Evolutionary conservation across 2,888 invertebrate genomes (phyloP).

Genomic region (Noctua janthe): DNA sequence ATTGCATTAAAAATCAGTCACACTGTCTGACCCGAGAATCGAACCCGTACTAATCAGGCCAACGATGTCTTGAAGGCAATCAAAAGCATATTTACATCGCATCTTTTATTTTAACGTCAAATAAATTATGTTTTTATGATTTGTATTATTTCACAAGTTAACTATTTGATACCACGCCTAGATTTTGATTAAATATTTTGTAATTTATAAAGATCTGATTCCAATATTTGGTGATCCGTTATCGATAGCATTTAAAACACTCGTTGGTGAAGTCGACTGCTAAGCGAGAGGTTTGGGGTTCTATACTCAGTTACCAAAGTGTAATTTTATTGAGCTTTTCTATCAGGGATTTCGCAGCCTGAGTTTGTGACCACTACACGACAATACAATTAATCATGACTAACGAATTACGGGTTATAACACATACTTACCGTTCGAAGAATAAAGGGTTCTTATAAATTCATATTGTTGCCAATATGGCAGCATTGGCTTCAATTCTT

Average conservation of each 20-base stretch:
- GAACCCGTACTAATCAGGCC: constrained; percentile 30
- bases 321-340: no score
- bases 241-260: background rate
- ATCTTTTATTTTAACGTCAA: constrained; percentile 23
- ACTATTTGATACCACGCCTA: constrained; percentile 25
- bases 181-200: constrained; percentile 13
- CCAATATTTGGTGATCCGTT: background rate
- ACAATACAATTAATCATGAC: no score
- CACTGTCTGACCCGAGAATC: background rate
- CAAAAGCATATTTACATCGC: background rate
- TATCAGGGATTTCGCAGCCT: no score
- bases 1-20: constrained; percentile 38
- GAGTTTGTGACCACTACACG: no score
- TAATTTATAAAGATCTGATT: background rate
- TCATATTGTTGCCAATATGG: no score
- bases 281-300: no score
- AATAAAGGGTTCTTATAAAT: no score
- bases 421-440: no score
- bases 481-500: no score
- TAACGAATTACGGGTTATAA: no score
- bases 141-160: constrained; percentile 16
- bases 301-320: no score
- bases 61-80: constrained; percentile 24
- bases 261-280: no score
- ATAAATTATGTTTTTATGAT: constrained; percentile 36